Evolutionary conservation across 2,888 invertebrate species (phyloP).

Genomic region (Octodonta nipae): DNA sequence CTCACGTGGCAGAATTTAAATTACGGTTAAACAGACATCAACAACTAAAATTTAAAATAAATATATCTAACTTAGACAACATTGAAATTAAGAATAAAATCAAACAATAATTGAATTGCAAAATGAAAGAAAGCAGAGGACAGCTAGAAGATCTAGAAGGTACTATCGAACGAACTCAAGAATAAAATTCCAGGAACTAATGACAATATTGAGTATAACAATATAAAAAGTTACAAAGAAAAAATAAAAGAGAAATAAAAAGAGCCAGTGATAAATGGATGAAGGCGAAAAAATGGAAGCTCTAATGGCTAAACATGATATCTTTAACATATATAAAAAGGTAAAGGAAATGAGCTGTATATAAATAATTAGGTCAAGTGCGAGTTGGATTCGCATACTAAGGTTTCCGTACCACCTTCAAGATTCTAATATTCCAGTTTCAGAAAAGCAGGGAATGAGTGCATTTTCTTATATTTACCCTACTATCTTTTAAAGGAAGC

Average conservation of each 20-base stretch:
- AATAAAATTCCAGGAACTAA: conserved; percentile 4
- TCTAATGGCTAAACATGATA: background rate
- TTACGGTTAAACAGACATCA: too few relatives aligned
- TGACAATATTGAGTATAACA: conserved; percentile 3
- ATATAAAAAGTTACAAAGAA: conserved; percentile 1
- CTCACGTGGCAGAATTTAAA: too few relatives aligned
- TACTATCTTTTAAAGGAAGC: too few relatives aligned
- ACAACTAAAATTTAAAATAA: too few relatives aligned
- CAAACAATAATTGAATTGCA: conserved; percentile 3
- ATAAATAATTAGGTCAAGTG: too few relatives aligned
- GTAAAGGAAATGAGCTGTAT: background rate
- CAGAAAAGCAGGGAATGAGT: too few relatives aligned
- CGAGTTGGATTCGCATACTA: too few relatives aligned
- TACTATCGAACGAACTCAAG: conserved; percentile 2
- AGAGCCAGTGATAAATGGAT: background rate
- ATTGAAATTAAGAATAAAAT: conserved; percentile 3
- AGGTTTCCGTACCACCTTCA: too few relatives aligned
- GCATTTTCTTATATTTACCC: too few relatives aligned
- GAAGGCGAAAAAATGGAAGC: background rate
- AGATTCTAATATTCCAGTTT: too few relatives aligned
- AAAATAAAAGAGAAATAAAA: conserved; percentile 1
- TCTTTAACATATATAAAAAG: background rate
- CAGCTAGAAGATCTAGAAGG: conserved; percentile 3
- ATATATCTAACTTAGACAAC: conserved; percentile 1
- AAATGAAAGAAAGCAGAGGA: conserved; percentile 3